Evolutionary conservation across 2,888 invertebrate genomes (phyloP).

Genomic region (Drosophila tripunctata): DNA sequence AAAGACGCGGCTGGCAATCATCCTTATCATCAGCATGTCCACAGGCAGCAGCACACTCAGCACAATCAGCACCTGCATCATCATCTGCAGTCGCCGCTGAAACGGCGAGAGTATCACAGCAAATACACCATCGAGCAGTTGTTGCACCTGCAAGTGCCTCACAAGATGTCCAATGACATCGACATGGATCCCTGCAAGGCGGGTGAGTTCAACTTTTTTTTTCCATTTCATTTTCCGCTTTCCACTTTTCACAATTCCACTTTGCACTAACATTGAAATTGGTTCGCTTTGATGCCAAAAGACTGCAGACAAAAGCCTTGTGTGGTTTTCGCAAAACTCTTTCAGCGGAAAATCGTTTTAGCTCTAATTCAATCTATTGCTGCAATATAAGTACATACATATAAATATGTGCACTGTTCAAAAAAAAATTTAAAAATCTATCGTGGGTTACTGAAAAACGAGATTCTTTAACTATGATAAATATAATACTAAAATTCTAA

Average conservation of each 20-base stretch:
- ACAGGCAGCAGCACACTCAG: conserved; percentile 11
- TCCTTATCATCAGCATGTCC: conserved; percentile 26
- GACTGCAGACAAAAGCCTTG: conserved; percentile 2
- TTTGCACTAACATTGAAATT: not conserved
- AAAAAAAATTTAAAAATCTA: not conserved
- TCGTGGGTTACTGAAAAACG: no score
- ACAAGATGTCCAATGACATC: conserved; percentile 89
- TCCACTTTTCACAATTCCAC: not conserved
- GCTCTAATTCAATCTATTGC: conserved; percentile 43
- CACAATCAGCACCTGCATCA: conserved; percentile 34
- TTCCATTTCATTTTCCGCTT: no score
- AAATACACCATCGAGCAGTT: conserved; percentile 89
- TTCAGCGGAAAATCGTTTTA: conserved; percentile 32
- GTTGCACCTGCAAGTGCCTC: conserved; percentile 86
- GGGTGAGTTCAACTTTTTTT: conserved; percentile 86
- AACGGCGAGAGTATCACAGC: conserved; percentile 77
- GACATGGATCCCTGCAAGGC: conserved; percentile 95
- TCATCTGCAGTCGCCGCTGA: conserved; percentile 42
- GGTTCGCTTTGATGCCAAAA: conserved; percentile 2
- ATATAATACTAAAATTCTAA: no score
- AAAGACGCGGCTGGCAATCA: conserved; percentile 25
- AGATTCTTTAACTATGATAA: no score
- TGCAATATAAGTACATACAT: conserved; percentile 15
- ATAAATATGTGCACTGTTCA: not conserved
- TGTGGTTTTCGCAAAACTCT: conserved; percentile 24